Evolutionary conservation across 2,113 vertebrate species (phyloP), one percentile per base, ranked within the genome.

Genomic region (Hyla sarda): DNA sequence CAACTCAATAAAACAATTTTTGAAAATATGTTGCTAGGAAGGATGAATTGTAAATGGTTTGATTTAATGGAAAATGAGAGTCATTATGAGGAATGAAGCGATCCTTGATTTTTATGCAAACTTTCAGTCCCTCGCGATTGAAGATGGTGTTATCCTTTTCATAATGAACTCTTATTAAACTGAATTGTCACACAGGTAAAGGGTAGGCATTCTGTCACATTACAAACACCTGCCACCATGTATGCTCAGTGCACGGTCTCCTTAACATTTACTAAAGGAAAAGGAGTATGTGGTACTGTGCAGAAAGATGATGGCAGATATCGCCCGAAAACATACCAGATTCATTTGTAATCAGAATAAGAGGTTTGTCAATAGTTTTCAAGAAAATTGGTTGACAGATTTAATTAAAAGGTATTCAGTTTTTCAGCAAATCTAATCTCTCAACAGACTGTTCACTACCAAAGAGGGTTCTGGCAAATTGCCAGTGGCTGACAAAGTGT

Each of bases 351-450:
- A 37, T 32, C 86, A 74, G n/a, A 73, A 73, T 37, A 79, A 14
- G 11, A 79, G 0, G 4, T 2, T 0, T 48, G 30, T 62, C 58
- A 84, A 87, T 34, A 62, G 48, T 85, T 50, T 85, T 85, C 11
- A 79, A 19, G 2, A 47, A 76, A 85, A 78, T 25, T 74, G 12
- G 28, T 88, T 78, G 77, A 73, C 13, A 23, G 14, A 6, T 78
- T 85, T 88, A 81, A 88, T 0, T 88, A 77, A 47, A 85, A 52
- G 5, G 32, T 56, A 47, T 52, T 81, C 47, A 71, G 58, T 5
- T 47, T n/a, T 88, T 78, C 54, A 47, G n/a, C 54, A 89, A 89
- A 77, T 32, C 58, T 19, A 88, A 88, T 52, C 83, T 21, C 10
- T 60, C 16, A 30, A 50, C 9, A 58, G 60, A 56, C 25, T 75